Conservation (phyloP, 2,113 vertebrate genomes). For the Chrysemys picta region DNA sequence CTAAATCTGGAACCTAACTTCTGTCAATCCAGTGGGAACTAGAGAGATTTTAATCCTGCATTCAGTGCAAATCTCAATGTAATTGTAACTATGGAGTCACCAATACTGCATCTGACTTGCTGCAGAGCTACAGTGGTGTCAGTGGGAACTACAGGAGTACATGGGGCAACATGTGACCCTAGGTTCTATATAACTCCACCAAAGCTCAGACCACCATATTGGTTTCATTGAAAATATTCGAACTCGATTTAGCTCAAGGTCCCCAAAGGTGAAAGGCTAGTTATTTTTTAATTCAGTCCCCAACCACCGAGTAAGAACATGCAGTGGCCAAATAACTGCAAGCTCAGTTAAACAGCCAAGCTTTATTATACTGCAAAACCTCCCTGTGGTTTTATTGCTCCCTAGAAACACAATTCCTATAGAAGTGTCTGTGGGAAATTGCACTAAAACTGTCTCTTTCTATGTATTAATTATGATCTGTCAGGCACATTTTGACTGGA, state of each 20-base stretch:
- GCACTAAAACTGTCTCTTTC: constrained; percentile 20
- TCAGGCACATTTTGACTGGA: constrained; percentile 16
- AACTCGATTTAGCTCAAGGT: not conserved
- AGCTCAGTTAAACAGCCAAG: constrained; percentile 2
- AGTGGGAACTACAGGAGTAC: not conserved
- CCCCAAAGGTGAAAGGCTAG: not conserved
- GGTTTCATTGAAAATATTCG: not conserved
- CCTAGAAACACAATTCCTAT: not conserved
- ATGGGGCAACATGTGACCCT: not conserved
- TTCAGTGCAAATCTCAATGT: not conserved
- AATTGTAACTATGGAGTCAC: constrained; percentile 5
- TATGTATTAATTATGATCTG: constrained; percentile 46
- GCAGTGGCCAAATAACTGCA: not conserved
- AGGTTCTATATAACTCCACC: not conserved
- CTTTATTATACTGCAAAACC: not conserved
- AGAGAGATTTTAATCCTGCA: constrained; percentile 1
- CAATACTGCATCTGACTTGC: not conserved
- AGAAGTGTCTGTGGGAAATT: constrained; percentile 23
- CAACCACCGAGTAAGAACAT: not conserved
- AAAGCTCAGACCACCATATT: not conserved
- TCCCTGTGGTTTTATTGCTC: constrained; percentile 4
- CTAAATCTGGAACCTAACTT: constrained; percentile 30
- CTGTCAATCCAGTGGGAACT: not conserved
- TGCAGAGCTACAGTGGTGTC: not conserved
- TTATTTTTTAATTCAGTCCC: not conserved